Evolutionary conservation across 2,888 invertebrate genomes (phyloP), one percentile per base, ranked within the genome.

Genomic region (Drosophila helvetica): DNA sequence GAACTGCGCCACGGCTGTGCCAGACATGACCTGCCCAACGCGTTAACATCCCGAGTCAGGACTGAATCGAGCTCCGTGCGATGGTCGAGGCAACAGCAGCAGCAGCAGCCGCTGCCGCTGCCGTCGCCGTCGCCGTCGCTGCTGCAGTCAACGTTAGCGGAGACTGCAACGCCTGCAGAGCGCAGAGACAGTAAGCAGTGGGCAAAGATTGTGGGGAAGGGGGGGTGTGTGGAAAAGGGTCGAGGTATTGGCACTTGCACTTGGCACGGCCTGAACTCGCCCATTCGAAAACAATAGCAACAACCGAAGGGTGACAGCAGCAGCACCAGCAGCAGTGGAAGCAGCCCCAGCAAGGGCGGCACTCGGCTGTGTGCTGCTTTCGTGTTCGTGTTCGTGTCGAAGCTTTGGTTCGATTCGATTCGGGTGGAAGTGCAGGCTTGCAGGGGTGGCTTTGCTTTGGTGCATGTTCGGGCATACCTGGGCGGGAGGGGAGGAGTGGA

Each of bases 21-120:
- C 90, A 87, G 90, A 90, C 92, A 91, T 92, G 92, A 92, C 92
- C 92, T 92, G 92, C 92, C 92, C 90, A 91, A 92, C 91, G 90
- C 90, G 91, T 87, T 89, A 92, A 91, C 91, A 91, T 91, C 91
- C 91, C 91, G 91, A 91, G 91, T 91, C 91, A 92, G 92, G 92
- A 92, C 92, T 92, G 90, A 90, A 89, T 79, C 78, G 74, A 73
- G 68, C 60, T 67, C 71, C 70, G 75, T 77, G 75, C 88, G 73
- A 79, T 78, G 38, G 38, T 76, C 72, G 75, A 80, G 75, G 77
- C 74, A 71, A 57, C 54, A 50, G 63, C 58, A 2, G 71, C 43
- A 30, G 63, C 70, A 15, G 65, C 48, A 8, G 59, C 54, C 18
- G 79, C 58, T 19, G 68, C 68, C 33, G 66, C 42, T 46, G 48